Evolutionary conservation across 2,113 vertebrate species (phyloP), one percentile per base, ranked within the genome.

Genomic region (Pseudorasbora parva): DNA sequence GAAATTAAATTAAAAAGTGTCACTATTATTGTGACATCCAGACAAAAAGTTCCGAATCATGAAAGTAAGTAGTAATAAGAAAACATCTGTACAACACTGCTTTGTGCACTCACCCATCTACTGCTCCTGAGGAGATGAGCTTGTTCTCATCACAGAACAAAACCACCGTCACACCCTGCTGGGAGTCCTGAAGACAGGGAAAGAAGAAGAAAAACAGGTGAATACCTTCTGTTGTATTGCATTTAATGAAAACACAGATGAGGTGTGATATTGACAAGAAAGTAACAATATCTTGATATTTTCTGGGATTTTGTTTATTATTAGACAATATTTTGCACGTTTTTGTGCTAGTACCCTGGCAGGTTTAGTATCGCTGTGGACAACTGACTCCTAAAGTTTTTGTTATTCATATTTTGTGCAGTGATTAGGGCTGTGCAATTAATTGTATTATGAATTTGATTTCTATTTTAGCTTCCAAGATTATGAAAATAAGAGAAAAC

Each of bases 121-220:
- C 98, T 7, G 98, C 98, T 86, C 98, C 98, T 1, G 98, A 95
- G 27, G 98, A 99, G 84, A 99, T 94, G 82, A 99, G 93, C 1
- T 94, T 97, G 89, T 97, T 94, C 74, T 98, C 94, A 0, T 98
- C 97, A 78, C 94, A 96, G 91, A 99, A 96, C 84, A 99, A 87
- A 86, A 99, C 98, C 83, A 97, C 98, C 0, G 98, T 99, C 76
- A 99, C 98, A 47, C 98, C 98, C 90, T 99, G 98, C 90, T 98
- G 97, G 79, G 95, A 95, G 87, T 98, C 97, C 98, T 99, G 89
- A 3, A 69, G 57, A 69, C 6, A n/a, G 0, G 2, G 68, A 45
- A 30, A 66, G 9, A 37, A 37, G 1, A 5, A 37, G 6, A 37
- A 6, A 37, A 71, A 41, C 73, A 33, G 12, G 7, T 9, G n/a